These are phyloP conservation scores for Neomonachus schauinslandi DNA, from an alignment of 2,113 vertebrate genomes.

Conservation along the genomic window DNA sequence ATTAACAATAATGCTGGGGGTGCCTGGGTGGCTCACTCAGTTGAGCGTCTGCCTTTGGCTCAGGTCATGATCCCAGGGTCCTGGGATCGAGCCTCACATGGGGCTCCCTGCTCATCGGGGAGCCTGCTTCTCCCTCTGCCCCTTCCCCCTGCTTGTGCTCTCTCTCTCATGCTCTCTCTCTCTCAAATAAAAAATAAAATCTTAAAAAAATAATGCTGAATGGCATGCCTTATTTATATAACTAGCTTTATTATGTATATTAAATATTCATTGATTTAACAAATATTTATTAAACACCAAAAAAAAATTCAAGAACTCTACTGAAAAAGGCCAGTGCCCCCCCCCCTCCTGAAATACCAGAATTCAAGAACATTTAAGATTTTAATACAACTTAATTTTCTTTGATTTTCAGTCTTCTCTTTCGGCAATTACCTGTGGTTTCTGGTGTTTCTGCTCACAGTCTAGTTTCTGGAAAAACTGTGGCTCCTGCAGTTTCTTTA, in stretches of 20 bases:
- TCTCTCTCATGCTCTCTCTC: background rate
- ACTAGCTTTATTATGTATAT: background rate
- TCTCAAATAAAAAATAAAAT: background rate
- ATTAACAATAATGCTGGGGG: background rate
- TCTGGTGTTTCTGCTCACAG: background rate
- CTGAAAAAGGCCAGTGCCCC: background rate
- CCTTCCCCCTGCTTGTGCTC: background rate
- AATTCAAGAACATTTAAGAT: background rate
- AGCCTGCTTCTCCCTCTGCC: background rate
- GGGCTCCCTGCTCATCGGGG: background rate
- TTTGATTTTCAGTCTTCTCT: background rate
- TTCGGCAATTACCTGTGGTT: constrained; percentile 56
- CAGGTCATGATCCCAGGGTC: too few species aligned
- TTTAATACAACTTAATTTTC: background rate
- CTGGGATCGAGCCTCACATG: too few species aligned
- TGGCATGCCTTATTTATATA: background rate
- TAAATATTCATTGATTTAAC: constrained; percentile 17
- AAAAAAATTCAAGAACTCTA: constrained; percentile 14
- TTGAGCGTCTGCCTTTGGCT: too few species aligned
- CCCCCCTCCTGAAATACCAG: background rate
- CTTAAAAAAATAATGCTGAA: background rate
- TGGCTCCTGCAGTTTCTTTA: background rate
- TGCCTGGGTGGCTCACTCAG: too few species aligned
- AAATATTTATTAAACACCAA: constrained; percentile 31
- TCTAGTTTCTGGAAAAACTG: background rate